A percentile compares a stretch with the other conserved stretches of the same genome.
phyloP scores from a whole-genome alignment of 2,113 vertebrate species.

The Nothocercus nigrocapillus region DNA sequence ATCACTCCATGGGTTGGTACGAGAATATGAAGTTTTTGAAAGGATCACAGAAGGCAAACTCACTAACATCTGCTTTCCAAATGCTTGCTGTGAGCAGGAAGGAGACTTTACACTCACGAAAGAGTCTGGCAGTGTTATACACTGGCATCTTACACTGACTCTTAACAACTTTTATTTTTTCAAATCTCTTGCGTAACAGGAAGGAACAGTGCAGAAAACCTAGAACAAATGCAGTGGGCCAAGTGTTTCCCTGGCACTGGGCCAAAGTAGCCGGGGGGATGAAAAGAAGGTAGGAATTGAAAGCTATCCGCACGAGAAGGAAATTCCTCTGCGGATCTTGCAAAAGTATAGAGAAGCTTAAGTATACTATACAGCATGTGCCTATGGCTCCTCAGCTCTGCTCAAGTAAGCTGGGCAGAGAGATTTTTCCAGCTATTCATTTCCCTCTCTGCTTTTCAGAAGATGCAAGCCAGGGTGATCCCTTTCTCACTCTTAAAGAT shows the following conservation, averaged over 20 bases:
- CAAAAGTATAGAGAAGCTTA: not conserved
- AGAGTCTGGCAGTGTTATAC: not conserved
- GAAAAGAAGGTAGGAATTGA: not conserved
- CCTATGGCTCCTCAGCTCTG: not conserved
- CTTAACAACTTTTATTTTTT: slow-evolving; percentile 5
- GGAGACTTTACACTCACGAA: not conserved
- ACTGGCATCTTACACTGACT: not conserved
- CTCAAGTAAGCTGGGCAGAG: not conserved
- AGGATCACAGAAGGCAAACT: not conserved
- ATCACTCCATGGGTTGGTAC: not conserved
- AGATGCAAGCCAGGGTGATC: not conserved
- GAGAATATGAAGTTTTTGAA: not conserved
- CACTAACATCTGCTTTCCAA: not conserved
- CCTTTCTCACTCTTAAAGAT: fast-evolving
- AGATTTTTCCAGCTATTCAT: not conserved
- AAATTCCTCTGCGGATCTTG: not conserved
- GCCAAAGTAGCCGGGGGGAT: not conserved
- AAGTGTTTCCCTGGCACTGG: not conserved
- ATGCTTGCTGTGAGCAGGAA: not conserved
- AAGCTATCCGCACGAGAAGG: not conserved
- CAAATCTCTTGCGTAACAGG: not conserved
- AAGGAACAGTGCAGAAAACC: not conserved
- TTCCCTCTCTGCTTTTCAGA: not conserved
- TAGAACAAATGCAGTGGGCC: not conserved
- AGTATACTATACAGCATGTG: not conserved